Evolutionary conservation across 1,140 invertebrate species (phyloP), one percentile per base, ranked within the genome.

Genomic region (Formica selysi): DNA sequence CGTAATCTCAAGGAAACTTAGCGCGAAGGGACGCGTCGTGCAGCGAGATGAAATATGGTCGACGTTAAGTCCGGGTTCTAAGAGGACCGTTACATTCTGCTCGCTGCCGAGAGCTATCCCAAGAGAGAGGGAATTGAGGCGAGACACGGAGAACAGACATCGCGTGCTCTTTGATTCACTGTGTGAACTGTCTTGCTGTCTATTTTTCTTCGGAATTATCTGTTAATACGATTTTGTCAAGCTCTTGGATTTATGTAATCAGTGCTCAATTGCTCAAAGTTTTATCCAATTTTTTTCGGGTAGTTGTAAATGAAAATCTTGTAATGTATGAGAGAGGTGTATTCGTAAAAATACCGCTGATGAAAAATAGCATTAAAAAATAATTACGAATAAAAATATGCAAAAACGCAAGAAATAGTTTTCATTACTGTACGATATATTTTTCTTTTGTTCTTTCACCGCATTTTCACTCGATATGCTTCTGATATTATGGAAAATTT

Each of bases 1-100:
- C 89, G 87, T 92, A 91, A 92, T 92, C 91, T 92, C 76, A 83
- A 91, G 90, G 91, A 92, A 92, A 91, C 89, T 92, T 92, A 86
- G 90, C 88, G 85, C 87, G 88, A 89, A 89, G 86, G 87, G 64
- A 61, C 68, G 76, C 70, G 70, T 19, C 62, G 79, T 32, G 59
- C 48, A 29, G 48, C 41, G 64, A 29, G 38, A 76, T 87, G 86
- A 87, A 87, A 87, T 87, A 87, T 84, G 32, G 54, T 38, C 26
- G 79, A 73, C 79, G 79, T 84, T 71, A 87, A 87, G 86, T 87
- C 86, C 62, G 62, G 68, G 26, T 84, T 65, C 59, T 84, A 84
- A 73, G 70, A 71, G 59, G 26, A 48, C 44, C 65, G 79, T 84
- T 87, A 70, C 78, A 38, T 48, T 44, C 76, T 36, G 76, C 36